Evolutionary conservation across 30 jellyfish, hydroid and myxozoan genomes (phyloP), one percentile per base, ranked within the genome.

Genomic region (Aurelia sp.): DNA sequence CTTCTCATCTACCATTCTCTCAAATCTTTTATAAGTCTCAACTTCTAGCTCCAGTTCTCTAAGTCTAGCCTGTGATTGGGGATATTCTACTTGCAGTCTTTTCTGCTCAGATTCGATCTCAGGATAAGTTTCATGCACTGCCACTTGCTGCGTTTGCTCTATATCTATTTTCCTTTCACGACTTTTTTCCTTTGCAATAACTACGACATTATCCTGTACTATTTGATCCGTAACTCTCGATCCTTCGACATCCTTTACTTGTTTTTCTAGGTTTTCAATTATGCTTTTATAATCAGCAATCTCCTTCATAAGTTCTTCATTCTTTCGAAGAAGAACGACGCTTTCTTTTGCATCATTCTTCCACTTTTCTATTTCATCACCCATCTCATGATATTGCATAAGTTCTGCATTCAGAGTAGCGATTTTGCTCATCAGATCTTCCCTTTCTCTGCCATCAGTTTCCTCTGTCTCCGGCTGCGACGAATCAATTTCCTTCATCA

Each of bases 41-140:
- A 83, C 83, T 72, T 83, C 92, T 11, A 68, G 11, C 63, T 71
- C 92, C 7, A 83, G 86, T 67, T 83, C 92, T 5, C 73, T 27
- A 4, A 83, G 31, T 75, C 92, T 69, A 24, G 61, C 80, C 60
- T 69, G 79, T 16, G 72, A 48, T 40, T 70, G 71, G 2, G 72
- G 74, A 47, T 41, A 10, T 41, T 83, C 92, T 58, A 33, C 72
- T 5, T 4, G 33, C 5, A 71, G 85, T 50, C 83, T 67, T 16
- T 59, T 16, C 80, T 83, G 20, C 33, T 71, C 87, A 41, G 51
- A 17, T 21, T 40, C 53, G 48, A 53, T 2, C 20, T 35, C 66
- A 17, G 85, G 5, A 20, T 35, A 2, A 17, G 18, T 73, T 52
- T 73, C 71, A 3, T 30, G 24, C 67, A 73, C 20, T 10, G 57